Evolutionary conservation across 2,888 invertebrate species (phyloP).

Genomic region (Hanleya hanleyi): DNA sequence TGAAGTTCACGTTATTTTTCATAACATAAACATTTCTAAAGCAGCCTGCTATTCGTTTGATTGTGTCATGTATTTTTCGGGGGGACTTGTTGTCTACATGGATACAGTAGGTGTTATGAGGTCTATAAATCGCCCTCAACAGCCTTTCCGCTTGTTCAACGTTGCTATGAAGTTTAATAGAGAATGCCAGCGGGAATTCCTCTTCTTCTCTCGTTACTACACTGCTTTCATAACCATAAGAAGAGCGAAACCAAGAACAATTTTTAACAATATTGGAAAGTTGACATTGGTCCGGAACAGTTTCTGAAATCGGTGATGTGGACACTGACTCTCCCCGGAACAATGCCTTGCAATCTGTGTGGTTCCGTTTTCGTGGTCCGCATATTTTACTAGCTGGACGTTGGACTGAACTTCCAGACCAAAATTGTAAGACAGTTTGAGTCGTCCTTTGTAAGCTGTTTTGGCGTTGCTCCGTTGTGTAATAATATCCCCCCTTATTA

Average conservation of each 20-base stretch:
- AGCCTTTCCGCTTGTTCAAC: conserved; percentile 59
- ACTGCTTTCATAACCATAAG: conserved; percentile 38
- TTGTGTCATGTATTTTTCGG: conserved; percentile 34
- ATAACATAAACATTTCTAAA: conserved; percentile 60
- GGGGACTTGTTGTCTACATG: conserved; percentile 64
- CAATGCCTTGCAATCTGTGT: not conserved
- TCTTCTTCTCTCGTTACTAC: conserved; percentile 41
- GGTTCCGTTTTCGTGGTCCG: not conserved
- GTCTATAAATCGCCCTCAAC: conserved; percentile 62
- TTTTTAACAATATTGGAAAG: conserved; percentile 24
- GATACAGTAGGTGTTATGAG: conserved; percentile 69
- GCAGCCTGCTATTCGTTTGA: conserved; percentile 46
- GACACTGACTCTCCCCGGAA: not conserved
- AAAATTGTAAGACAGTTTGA: too few relatives aligned
- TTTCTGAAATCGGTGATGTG: not conserved
- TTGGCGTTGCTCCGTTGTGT: too few relatives aligned
- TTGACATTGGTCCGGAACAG: conserved; percentile 14
- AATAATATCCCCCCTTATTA: too few relatives aligned
- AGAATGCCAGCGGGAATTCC: conserved; percentile 60
- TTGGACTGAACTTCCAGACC: too few relatives aligned
- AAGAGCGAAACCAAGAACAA: conserved; percentile 32
- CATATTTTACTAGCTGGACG: too few relatives aligned
- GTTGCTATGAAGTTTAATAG: conserved; percentile 52
- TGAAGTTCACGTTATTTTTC: conserved; percentile 43
- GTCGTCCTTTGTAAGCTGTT: too few relatives aligned